A percentile compares a stretch with the other conserved stretches of the same genome.
phyloP scores from a whole-genome alignment of 2,113 vertebrate species.

The Pygoscelis adeliae region DNA sequence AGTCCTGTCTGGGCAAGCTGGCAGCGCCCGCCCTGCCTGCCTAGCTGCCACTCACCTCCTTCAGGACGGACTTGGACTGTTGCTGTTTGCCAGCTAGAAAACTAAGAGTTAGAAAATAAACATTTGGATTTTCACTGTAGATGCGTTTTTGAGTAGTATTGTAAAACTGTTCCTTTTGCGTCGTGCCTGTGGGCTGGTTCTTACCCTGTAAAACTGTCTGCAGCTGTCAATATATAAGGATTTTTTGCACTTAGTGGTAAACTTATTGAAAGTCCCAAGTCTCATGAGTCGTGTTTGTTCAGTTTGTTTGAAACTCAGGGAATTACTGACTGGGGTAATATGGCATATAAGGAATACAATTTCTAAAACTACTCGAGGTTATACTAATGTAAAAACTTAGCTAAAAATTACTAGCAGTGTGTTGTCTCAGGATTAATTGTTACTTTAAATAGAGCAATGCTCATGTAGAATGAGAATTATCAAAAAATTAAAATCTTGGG shows the following conservation, averaged over 20 bases:
- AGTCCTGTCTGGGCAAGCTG: background rate
- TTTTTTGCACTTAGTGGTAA: background rate
- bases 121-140: background rate
- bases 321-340: background rate
- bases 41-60: background rate
- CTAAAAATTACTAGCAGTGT: background rate
- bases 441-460: background rate
- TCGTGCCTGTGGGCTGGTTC: background rate
- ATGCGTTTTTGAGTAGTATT: background rate
- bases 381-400: background rate
- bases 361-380: background rate
- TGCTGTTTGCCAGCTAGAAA: background rate
- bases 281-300: background rate
- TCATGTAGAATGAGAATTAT: background rate
- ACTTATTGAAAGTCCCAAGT: background rate
- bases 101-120: background rate
- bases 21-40: background rate
- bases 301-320: background rate
- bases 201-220: background rate
- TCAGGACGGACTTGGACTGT: background rate
- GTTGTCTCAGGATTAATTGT: background rate
- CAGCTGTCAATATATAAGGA: background rate
- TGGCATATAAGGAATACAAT: rapidly evolving
- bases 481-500: background rate
- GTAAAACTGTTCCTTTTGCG: background rate